A percentile compares a stretch with the other conserved stretches of the same genome.
Evolutionary conservation across 1,140 invertebrate species (phyloP).

Genomic region (Diorhabda elongata): DNA sequence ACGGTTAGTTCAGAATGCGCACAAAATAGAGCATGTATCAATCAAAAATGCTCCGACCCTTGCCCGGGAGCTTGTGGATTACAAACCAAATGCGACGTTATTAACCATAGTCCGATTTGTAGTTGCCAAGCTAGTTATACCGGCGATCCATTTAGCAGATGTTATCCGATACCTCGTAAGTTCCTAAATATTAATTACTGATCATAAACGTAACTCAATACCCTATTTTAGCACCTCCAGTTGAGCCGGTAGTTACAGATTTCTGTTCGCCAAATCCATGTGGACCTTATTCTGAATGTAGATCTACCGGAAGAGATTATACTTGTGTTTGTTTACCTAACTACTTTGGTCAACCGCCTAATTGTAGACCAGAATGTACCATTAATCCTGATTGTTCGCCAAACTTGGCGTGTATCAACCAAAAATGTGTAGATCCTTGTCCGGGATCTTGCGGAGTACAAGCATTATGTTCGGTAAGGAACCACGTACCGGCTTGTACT

Average conservation of each 20-base stretch:
- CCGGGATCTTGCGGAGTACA: conserved; percentile 66
- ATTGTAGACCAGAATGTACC: conserved; percentile 61
- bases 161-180: conserved; percentile 51
- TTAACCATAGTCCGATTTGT: conserved; percentile 63
- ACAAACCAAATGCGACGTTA: conserved; percentile 62
- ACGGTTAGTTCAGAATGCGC: conserved; percentile 73
- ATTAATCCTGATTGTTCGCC: conserved; percentile 65
- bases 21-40: conserved; percentile 66
- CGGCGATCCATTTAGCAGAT: conserved; percentile 59
- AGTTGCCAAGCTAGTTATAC: conserved; percentile 54
- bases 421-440: conserved; percentile 68
- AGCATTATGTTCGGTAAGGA: conserved; percentile 64
- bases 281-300: conserved; percentile 60
- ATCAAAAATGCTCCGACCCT: conserved; percentile 73
- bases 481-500: conserved; percentile 65
- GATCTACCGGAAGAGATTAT: conserved; percentile 53
- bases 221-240: conserved; percentile 34
- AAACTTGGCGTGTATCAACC: conserved; percentile 61
- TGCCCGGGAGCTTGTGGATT: conserved; percentile 61
- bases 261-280: conserved; percentile 61
- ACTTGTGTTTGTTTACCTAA: conserved; percentile 56
- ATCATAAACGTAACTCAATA: not conserved
- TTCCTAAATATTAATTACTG: conserved; percentile 10
- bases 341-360: conserved; percentile 41
- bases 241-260: conserved; percentile 41